A percentile compares a stretch with the other conserved stretches of the same genome.
Conservation (phyloP, 1,140 invertebrate species). For the Arion vulgaris region DNA sequence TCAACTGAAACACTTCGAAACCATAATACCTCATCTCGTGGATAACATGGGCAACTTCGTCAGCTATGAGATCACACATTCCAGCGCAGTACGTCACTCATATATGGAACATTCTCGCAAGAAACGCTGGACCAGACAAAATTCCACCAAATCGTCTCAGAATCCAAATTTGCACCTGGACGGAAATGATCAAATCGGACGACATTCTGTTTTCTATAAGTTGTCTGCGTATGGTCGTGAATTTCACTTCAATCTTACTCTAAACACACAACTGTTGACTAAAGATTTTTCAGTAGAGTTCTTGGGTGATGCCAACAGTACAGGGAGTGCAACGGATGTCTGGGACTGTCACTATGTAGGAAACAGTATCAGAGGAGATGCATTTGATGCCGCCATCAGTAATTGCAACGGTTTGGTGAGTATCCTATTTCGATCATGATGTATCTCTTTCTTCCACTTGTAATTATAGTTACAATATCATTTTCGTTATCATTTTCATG, state of each 20-base stretch:
- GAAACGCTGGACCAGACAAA: slow-evolving; percentile 8
- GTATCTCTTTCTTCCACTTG: too few species aligned
- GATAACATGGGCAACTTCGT: slow-evolving; percentile 57
- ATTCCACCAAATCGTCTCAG: slow-evolving; percentile 9
- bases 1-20: slow-evolving; percentile 54
- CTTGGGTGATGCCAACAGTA: slow-evolving; percentile 43
- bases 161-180: slow-evolving; percentile 36
- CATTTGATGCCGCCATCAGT: slow-evolving; percentile 59
- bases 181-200: slow-evolving; percentile 31
- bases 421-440: slow-evolving; percentile 9
- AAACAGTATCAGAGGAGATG: slow-evolving; percentile 42
- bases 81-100: slow-evolving; percentile 36
- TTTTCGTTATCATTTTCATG: too few species aligned
- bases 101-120: not conserved
- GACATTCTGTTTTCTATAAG: slow-evolving; percentile 57
- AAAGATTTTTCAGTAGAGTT: slow-evolving; percentile 55
- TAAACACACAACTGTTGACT: slow-evolving; percentile 55
- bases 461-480: too few species aligned
- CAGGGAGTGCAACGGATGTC: slow-evolving; percentile 28
- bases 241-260: slow-evolving; percentile 61
- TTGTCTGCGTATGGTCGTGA: slow-evolving; percentile 59
- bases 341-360: slow-evolving; percentile 60
- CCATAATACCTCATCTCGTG: slow-evolving; percentile 57
- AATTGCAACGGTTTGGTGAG: slow-evolving; percentile 67
- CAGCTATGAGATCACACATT: slow-evolving; percentile 56